phyloP scores from a whole-genome alignment of 2,888 invertebrate species.

The Spisula subtruncata region DNA sequence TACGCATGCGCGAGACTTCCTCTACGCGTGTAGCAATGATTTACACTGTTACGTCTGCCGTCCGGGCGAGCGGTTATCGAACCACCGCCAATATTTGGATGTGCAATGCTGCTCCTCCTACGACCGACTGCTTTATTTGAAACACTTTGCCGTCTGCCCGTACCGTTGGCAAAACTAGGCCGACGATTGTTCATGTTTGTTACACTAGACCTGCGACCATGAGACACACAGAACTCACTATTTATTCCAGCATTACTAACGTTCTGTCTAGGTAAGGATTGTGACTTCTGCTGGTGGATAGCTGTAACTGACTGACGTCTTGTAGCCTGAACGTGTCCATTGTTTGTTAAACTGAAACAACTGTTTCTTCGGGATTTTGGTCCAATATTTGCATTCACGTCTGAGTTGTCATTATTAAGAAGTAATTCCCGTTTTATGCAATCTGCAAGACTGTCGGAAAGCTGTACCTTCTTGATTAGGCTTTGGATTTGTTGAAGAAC shows the following conservation, averaged over 20 bases:
- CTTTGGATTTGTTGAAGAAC: slow-evolving; percentile 49
- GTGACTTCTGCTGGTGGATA: slow-evolving; percentile 28
- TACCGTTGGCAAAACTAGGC: not conserved
- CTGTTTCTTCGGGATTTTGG: slow-evolving; percentile 32
- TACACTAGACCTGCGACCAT: slow-evolving; percentile 28
- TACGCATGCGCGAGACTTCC: slow-evolving; percentile 47
- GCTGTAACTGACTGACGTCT: slow-evolving; percentile 42
- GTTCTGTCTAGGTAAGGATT: slow-evolving; percentile 31
- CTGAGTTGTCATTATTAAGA: not conserved
- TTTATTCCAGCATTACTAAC: not conserved
- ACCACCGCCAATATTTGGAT: slow-evolving; percentile 5
- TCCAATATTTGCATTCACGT: slow-evolving; percentile 40
- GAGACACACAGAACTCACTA: not conserved
- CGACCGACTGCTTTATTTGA: not conserved
- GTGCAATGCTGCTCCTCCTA: slow-evolving; percentile 30
- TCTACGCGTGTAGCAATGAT: not conserved
- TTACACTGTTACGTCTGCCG: slow-evolving; percentile 21
- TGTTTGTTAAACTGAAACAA: slow-evolving; percentile 30
- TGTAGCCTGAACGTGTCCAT: not conserved
- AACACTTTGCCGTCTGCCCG: slow-evolving; percentile 25
- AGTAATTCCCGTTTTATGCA: slow-evolving; percentile 41
- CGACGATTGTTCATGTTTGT: slow-evolving; percentile 22
- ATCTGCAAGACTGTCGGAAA: slow-evolving; percentile 45
- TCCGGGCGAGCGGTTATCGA: not conserved
- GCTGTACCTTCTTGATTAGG: slow-evolving; percentile 44